phyloP scores from a whole-genome alignment of 2,888 invertebrate species.

The Fragum whitleyi region DNA sequence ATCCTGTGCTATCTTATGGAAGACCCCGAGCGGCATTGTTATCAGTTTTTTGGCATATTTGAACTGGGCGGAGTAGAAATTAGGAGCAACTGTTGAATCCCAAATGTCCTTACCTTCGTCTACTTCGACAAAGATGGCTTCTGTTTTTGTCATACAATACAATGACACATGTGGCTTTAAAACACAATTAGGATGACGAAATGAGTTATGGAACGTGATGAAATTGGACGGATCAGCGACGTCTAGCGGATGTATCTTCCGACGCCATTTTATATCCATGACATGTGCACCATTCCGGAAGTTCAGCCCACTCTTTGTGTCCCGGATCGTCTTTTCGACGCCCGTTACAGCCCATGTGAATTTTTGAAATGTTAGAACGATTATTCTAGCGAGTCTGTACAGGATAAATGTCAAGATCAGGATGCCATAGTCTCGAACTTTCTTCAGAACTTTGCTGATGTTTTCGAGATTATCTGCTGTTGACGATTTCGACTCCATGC shows the following conservation, averaged over 20 bases:
- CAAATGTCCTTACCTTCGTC: conserved; percentile 72
- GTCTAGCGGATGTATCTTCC: conserved; percentile 74
- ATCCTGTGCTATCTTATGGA: conserved; percentile 80
- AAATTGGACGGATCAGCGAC: conserved; percentile 78
- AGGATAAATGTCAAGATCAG: conserved; percentile 74
- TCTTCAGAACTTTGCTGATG: conserved; percentile 76
- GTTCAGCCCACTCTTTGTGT: conserved; percentile 75
- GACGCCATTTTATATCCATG: conserved; percentile 77
- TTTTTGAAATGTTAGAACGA: conserved; percentile 78
- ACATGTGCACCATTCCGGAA: conserved; percentile 81
- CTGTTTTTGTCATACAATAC: conserved; percentile 77
- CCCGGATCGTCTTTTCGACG: conserved; percentile 76
- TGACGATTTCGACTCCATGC: conserved; percentile 66
- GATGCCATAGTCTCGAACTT: conserved; percentile 75
- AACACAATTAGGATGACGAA: conserved; percentile 79
- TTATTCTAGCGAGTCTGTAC: conserved; percentile 73
- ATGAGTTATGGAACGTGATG: conserved; percentile 77
- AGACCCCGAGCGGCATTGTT: conserved; percentile 80
- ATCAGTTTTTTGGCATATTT: conserved; percentile 75
- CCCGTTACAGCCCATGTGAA: conserved; percentile 81
- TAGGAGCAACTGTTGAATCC: conserved; percentile 58
- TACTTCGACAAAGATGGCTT: conserved; percentile 79
- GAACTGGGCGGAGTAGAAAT: conserved; percentile 77
- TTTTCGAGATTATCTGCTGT: conserved; percentile 73
- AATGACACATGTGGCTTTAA: conserved; percentile 77